Evolutionary conservation across 2,113 vertebrate species (phyloP), one percentile per base, ranked within the genome.

Genomic region (Amia ocellicauda): DNA sequence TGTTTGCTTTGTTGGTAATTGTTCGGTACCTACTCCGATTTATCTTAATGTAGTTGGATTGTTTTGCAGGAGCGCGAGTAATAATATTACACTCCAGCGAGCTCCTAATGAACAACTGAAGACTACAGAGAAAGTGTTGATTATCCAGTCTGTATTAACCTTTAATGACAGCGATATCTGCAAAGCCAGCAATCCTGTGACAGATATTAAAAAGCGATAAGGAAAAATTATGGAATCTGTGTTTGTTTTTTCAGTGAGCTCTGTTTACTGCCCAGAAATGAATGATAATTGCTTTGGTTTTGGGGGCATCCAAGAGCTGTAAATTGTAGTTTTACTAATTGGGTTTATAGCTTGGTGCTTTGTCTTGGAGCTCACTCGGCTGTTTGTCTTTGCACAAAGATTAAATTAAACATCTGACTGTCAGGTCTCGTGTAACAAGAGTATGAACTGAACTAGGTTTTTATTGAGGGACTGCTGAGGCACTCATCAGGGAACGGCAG

Each of bases 1-100:
- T 42, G 60, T 82, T 59, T 2, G 53, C 59, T 74, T 73, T 56
- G 63, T 70, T 64, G 59, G 31, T 76, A 80, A 79, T 76, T 58
- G 20, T 74, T 67, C 69, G 76, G 62, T 78, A 76, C 71, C 71
- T 76, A 77, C 69, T 78, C 66, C 17, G 75, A 75, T 85, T 78
- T 64, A 77, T 80, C 74, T 80, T 79, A 73, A 84, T 79, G 82
- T 69, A 75, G 69, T 56, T 77, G 81, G 71, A 68, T 72, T 64
- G 63, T 11, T 60, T 86, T 68, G 69, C 36, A 3, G 0, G 31
- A 75, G 74, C 69, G 40, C 56, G 53, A 76, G 69, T 53, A 63
- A 31, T 36, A 7, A 5, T 36, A 36, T 36, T 36, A 11, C 31
- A 36, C 66, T 69, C 45, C 16, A 19, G 14, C 16, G 16, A 47